Evolutionary conservation across 2,113 vertebrate genomes (phyloP).

Genomic region (Myotis lucifugus): DNA sequence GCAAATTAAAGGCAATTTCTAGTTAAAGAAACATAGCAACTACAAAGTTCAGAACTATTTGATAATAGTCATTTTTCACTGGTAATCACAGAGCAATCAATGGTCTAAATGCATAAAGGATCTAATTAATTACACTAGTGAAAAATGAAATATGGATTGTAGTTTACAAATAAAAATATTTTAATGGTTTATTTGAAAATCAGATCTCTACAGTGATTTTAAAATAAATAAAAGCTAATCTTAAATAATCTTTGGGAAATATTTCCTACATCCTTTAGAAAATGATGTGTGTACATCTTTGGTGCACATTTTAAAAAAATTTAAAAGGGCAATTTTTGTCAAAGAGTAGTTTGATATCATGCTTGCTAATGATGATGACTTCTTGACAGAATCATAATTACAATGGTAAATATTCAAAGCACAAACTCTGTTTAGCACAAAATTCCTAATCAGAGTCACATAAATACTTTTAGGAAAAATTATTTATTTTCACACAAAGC

Average conservation of each 20-base stretch:
- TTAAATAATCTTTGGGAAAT: not conserved
- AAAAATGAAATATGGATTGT: slow-evolving; percentile 17
- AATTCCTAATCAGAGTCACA: not conserved
- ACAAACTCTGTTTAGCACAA: not conserved
- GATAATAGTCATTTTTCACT: not conserved
- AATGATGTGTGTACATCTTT: not conserved
- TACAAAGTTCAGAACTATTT: not conserved
- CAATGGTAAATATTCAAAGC: not conserved
- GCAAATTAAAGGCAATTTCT: not conserved
- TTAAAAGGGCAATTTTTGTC: not conserved
- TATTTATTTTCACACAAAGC: slow-evolving; percentile 6
- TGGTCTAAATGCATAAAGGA: not conserved
- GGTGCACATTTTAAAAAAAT: not conserved
- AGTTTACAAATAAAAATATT: not conserved
- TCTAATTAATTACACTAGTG: not conserved
- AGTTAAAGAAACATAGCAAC: not conserved
- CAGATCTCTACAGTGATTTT: not conserved
- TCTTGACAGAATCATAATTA: slow-evolving; percentile 15
- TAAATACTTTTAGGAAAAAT: not conserved
- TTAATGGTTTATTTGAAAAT: slow-evolving; percentile 16
- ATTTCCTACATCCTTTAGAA: not conserved
- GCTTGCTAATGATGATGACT: not conserved
- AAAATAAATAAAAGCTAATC: not conserved
- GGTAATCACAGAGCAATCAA: not conserved
- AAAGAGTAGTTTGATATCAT: not conserved